Percentiles rank a stretch among this genome's conserved stretches.
phyloP scores from a whole-genome alignment of 1,140 invertebrate species.

The Bombus confusus region DNA sequence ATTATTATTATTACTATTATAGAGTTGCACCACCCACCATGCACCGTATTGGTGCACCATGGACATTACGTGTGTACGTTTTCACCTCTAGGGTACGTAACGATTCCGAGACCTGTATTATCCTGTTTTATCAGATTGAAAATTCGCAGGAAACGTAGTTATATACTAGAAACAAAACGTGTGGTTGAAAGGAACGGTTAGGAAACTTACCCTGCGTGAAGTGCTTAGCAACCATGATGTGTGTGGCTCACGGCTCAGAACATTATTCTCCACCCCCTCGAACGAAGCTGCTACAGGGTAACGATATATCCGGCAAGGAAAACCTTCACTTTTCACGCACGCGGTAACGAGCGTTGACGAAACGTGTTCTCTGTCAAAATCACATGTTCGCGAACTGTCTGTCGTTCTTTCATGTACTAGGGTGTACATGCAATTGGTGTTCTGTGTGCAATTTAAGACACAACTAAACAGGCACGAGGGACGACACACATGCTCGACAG shows the following conservation, averaged over 20 bases:
- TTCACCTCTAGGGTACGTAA: neutral
- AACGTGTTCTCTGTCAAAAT: conserved; percentile 62
- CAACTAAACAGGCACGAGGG: conserved; percentile 7
- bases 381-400: conserved; percentile 70
- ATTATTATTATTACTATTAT: conserved; percentile 27
- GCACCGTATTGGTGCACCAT: conserved; percentile 29
- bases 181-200: neutral
- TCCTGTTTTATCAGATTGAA: neutral
- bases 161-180: neutral
- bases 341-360: conserved; percentile 28
- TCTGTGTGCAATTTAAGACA: conserved; percentile 40
- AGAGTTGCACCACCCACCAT: conserved; percentile 60
- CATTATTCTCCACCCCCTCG: conserved; percentile 62
- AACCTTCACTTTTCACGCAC: conserved; percentile 40
- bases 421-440: conserved; percentile 39
- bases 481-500: conserved; percentile 66
- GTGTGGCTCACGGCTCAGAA: conserved; percentile 56
- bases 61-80: conserved; percentile 24
- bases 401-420: conserved; percentile 32
- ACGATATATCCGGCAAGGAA: conserved; percentile 58
- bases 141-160: neutral
- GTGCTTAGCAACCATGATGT: conserved; percentile 78
- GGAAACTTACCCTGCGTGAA: conserved; percentile 78
- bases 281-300: conserved; percentile 41
- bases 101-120: neutral